These are phyloP conservation scores for Gortyna flavago DNA, from an alignment of 2,888 invertebrate genomes.

Conservation along the genomic window DNA sequence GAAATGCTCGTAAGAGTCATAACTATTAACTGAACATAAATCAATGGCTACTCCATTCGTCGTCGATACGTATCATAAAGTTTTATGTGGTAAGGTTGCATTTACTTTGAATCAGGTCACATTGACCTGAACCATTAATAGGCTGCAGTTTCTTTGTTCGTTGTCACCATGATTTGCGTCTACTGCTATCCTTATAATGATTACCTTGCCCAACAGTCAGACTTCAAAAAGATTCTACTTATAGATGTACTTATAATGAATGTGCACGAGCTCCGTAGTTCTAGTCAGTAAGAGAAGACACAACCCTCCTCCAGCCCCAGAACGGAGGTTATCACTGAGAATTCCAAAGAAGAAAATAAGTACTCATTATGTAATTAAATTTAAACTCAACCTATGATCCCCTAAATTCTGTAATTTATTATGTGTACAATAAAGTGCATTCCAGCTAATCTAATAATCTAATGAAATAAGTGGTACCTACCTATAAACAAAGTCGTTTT, in stretches of 20 bases:
- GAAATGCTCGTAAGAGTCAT: constrained; percentile 27
- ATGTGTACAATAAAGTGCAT: not conserved
- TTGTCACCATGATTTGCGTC: not conserved
- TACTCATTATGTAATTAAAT: not conserved
- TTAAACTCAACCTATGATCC: not conserved
- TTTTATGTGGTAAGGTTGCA: constrained; percentile 32
- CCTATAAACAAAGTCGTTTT: not conserved
- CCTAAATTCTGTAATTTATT: not conserved
- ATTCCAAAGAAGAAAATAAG: not conserved
- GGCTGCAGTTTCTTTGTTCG: not conserved
- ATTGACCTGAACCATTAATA: constrained; percentile 7
- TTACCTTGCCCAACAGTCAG: not conserved
- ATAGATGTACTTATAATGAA: not conserved
- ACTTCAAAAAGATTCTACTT: not conserved
- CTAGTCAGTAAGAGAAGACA: not conserved
- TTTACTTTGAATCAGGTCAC: constrained; percentile 50
- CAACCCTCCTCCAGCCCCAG: not conserved
- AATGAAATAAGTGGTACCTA: no score
- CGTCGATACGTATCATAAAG: constrained; percentile 34
- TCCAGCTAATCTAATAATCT: no score
- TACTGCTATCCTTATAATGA: not conserved
- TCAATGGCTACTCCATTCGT: constrained; percentile 22
- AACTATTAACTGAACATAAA: constrained; percentile 41
- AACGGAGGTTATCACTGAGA: not conserved
- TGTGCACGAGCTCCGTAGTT: not conserved